phyloP scores from a whole-genome alignment of 2,797 vertebrate species.

The Catostomus latipinnis region DNA sequence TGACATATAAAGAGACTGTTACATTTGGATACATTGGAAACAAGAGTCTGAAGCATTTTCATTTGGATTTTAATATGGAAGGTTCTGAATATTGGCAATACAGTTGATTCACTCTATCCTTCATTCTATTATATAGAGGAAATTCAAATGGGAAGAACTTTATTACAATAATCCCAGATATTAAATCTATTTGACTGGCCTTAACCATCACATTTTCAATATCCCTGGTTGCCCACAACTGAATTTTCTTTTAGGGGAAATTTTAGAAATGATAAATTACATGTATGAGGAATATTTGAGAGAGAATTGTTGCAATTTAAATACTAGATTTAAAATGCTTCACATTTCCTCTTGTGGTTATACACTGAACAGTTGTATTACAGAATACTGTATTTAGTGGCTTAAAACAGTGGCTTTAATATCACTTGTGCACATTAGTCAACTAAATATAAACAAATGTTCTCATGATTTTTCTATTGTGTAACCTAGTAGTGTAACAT shows the following conservation, averaged over 20 bases:
- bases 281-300: neutral
- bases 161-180: neutral
- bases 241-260: neutral
- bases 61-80: slow-evolving; percentile 15
- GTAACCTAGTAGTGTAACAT: neutral
- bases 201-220: neutral
- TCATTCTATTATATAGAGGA: slow-evolving; percentile 4
- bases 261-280: slow-evolving; percentile 17
- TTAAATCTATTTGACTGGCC: neutral
- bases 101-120: slow-evolving; percentile 15
- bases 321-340: slow-evolving; percentile 5
- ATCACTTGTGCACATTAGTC: neutral
- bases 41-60: slow-evolving; percentile 3
- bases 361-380: slow-evolving; percentile 17
- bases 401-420: slow-evolving; percentile 10
- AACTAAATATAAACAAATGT: slow-evolving; percentile 26
- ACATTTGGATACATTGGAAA: slow-evolving; percentile 32
- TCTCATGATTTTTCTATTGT: slow-evolving; percentile 1
- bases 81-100: slow-evolving; percentile 13
- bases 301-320: slow-evolving; percentile 24
- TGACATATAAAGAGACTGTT: slow-evolving; percentile 70
- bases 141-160: neutral
- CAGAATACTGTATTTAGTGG: slow-evolving; percentile 26
- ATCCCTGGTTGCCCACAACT: neutral
- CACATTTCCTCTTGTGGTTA: neutral